Evolutionary conservation across 1,140 invertebrate species (phyloP), one percentile per base, ranked within the genome.

Genomic region (Neodiprion virginianus): DNA sequence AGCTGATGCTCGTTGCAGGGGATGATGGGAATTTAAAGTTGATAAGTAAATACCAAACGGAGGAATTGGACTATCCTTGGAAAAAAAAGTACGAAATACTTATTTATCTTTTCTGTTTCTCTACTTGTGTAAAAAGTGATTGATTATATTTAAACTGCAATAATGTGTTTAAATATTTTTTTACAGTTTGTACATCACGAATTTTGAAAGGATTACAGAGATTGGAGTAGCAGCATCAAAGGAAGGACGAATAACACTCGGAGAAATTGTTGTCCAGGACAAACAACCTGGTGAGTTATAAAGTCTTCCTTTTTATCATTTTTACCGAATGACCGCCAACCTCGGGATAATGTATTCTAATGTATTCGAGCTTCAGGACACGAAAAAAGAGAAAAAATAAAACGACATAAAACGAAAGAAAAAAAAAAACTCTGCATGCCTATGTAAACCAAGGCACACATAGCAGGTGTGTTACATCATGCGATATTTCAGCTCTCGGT

Each of bases 131-230:
- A 67, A 73, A 66, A 72, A 49, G n/a, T 70, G 47, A n/a, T 53
- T 72, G 28, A 40, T 40, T 65, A 7, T 14, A 21, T 17, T 14
- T 69, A 71, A 50, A 11, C 14, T 49, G 48, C 53, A 71, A 47
- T 17, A 0, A 5, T 5, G 5, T 40, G 5, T 21, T 49, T 17
- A 14, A 67, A 23, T 17, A 21, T 40, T 77, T 75, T 72, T 74
- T 81, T 81, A n/a, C 72, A 87, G 85, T n/a, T 72, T 79, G 7
- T 87, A 83, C 68, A 78, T 79, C 8, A 84, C 84, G 0, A 79
- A 82, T 40, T 53, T 87, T 69, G 82, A 72, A 67, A 83, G 80
- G 8, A 80, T 85, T 8, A 76, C 84, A 17, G 86, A 88, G 72
- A 84, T 88, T 40, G 86, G 86, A 3, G 65, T 88, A 10, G 79